Conservation (phyloP, 2,888 invertebrate species). For the Lycocerus yunnanus region DNA sequence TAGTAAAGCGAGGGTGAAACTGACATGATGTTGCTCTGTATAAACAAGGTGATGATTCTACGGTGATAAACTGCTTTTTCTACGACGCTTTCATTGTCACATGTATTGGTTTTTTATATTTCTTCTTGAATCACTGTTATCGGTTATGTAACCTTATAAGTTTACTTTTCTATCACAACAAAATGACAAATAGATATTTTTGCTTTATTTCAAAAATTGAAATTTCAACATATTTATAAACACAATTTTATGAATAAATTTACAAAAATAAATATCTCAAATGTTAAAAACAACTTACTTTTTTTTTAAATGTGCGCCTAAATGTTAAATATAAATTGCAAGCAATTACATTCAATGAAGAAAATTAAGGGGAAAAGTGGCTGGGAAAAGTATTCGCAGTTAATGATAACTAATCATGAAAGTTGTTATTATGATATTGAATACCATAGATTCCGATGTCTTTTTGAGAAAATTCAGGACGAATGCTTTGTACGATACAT, state of each 20-base stretch:
- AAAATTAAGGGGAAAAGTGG: too few relatives aligned
- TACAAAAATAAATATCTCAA: not conserved
- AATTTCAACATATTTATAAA: not conserved
- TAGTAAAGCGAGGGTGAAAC: slow-evolving; percentile 22
- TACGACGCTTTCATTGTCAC: slow-evolving; percentile 22
- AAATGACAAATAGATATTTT: not conserved
- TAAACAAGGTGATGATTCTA: slow-evolving; percentile 31
- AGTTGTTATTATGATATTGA: too few relatives aligned
- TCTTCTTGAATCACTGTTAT: slow-evolving; percentile 16
- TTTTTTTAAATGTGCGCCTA: too few relatives aligned
- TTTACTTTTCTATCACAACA: slow-evolving; percentile 21
- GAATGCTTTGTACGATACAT: too few relatives aligned
- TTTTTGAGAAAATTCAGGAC: too few relatives aligned
- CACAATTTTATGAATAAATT: not conserved
- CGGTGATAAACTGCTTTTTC: slow-evolving; percentile 29
- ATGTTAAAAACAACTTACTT: too few relatives aligned
- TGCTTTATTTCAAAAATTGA: not conserved
- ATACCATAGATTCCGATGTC: too few relatives aligned
- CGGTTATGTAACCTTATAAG: slow-evolving; percentile 18
- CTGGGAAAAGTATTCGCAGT: too few relatives aligned
- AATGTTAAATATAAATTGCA: too few relatives aligned
- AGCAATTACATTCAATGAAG: too few relatives aligned
- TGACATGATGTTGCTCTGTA: slow-evolving; percentile 27
- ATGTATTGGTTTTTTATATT: slow-evolving; percentile 27
- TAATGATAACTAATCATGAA: too few relatives aligned